A percentile compares a stretch with the other conserved stretches of the same genome.
phyloP scores from a whole-genome alignment of 2,797 vertebrate species.

The Potorous gilbertii region DNA sequence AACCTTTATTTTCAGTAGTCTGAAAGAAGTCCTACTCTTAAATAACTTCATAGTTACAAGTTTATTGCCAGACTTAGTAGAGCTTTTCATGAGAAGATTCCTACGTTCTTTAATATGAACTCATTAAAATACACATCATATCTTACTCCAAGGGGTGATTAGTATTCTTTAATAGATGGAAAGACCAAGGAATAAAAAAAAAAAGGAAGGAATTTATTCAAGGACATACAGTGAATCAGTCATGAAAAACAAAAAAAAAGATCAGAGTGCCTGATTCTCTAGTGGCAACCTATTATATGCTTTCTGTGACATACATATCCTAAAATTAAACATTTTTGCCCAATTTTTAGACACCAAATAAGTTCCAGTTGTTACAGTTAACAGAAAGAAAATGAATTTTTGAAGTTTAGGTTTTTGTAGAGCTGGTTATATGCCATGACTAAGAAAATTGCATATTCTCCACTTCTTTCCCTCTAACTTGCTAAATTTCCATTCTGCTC shows the following conservation, averaged over 20 bases:
- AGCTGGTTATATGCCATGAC: conserved; percentile 7
- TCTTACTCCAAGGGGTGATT: conserved; percentile 33
- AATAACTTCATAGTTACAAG: conserved; percentile 22
- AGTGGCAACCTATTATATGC: not conserved
- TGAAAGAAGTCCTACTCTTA: conserved; percentile 1
- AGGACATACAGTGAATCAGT: conserved; percentile 14
- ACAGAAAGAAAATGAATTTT: not conserved
- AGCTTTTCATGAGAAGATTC: conserved; percentile 41
- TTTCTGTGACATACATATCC: conserved; percentile 1
- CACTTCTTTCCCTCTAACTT: not conserved
- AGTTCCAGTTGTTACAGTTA: not conserved
- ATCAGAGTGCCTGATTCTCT: conserved; percentile 33
- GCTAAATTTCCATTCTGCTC: not conserved
- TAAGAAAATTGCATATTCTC: not conserved
- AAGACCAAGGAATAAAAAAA: conserved; percentile 18
- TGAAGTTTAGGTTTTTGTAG: conserved; percentile 26
- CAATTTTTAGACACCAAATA: conserved; percentile 24
- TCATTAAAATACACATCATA: conserved; percentile 42
- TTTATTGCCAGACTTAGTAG: not conserved
- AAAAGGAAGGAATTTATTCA: conserved; percentile 2
- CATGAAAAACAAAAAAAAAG: conserved; percentile 14
- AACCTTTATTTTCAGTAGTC: conserved; percentile 32
- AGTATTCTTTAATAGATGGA: conserved; percentile 34
- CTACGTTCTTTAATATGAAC: conserved; percentile 9
- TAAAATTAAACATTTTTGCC: not conserved